Conservation (phyloP, 92 coral and sea anemone genomes). For the Epizoanthus stellaris region DNA sequence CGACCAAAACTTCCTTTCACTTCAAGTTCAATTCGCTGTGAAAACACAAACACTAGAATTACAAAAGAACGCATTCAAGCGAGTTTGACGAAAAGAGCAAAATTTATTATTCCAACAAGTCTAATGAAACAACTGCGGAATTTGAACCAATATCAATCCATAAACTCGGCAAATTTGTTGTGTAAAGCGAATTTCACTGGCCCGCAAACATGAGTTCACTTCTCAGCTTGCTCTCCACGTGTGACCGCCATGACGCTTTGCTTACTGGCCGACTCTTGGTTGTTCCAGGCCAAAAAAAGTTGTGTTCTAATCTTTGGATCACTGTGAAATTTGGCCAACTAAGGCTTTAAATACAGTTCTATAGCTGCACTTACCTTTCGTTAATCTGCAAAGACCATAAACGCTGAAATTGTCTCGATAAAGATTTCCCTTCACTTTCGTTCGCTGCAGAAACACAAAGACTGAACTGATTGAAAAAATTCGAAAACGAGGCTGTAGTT, state of each 20-base stretch:
- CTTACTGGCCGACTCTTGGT: background rate
- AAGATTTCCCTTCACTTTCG: background rate
- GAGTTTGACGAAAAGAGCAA: background rate
- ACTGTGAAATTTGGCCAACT: background rate
- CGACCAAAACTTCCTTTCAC: background rate
- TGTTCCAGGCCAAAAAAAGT: background rate
- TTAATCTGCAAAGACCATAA: background rate
- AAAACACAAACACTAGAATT: background rate
- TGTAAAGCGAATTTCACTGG: constrained; percentile 1
- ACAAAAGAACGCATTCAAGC: background rate
- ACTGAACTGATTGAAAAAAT: background rate
- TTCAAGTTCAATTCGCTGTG: background rate
- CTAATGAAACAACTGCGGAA: background rate
- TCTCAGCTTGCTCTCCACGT: background rate
- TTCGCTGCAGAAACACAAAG: background rate
- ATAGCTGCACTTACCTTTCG: background rate
- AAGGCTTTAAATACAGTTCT: background rate
- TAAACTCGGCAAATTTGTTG: background rate
- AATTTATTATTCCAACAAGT: background rate
- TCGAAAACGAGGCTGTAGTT: background rate
- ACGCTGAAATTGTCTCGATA: background rate
- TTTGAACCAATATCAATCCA: background rate
- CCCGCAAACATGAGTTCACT: constrained; percentile 2
- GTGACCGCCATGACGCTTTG: constrained; percentile 3
- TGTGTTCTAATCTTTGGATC: background rate